Percentiles rank a stretch among this genome's conserved stretches.
phyloP scores from a whole-genome alignment of 2,888 invertebrate genomes.

The Meghimatium bilineatum region DNA sequence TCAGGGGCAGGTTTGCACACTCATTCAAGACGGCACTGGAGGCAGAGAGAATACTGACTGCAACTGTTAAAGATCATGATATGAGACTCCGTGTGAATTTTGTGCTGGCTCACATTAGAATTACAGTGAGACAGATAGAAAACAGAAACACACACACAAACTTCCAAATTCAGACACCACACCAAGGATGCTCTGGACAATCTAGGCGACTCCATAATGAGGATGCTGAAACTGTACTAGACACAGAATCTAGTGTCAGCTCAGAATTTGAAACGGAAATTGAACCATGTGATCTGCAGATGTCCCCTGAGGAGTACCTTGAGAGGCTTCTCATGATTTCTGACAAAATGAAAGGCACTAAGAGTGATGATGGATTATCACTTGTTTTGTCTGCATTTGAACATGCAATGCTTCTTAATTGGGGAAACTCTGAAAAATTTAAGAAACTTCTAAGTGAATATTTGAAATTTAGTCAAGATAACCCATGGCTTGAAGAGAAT shows the following conservation, averaged over 20 bases:
- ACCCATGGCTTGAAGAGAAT: conserved; percentile 3
- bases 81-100: conserved; percentile 13
- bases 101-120: conserved; percentile 25
- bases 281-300: conserved; percentile 26
- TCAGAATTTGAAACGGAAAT: neutral
- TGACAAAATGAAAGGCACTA: conserved; percentile 7
- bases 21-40: conserved; percentile 20
- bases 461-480: neutral
- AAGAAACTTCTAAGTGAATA: neutral
- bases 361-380: conserved; percentile 34
- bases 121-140: conserved; percentile 11
- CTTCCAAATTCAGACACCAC: no score
- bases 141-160: neutral
- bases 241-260: neutral
- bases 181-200: neutral
- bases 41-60: conserved; percentile 25
- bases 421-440: conserved; percentile 16
- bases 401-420: conserved; percentile 30
- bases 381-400: neutral
- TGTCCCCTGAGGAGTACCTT: conserved; percentile 13
- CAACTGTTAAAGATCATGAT: conserved; percentile 37
- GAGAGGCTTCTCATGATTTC: neutral
- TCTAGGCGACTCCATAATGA: neutral
- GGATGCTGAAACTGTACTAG: neutral
- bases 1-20: conserved; percentile 16